Base-by-base conservation (phyloP, 2,797 vertebrate genomes). In the Lacerta bilineata region DNA sequence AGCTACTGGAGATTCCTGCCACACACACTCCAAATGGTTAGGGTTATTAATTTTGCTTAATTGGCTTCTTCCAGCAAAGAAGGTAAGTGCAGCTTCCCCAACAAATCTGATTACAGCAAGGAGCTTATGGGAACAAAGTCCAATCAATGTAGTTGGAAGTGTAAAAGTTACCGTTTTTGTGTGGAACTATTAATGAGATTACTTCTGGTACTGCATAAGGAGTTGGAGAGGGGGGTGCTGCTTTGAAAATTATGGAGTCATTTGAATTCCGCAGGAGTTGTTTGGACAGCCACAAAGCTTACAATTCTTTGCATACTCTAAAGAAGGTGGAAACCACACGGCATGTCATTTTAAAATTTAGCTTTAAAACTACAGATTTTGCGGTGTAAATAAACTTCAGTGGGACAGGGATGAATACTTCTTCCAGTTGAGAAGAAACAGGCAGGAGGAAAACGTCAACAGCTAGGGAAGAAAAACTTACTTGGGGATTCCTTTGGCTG, bases 401-500 rank as follows among this genome's bases (percentile, higher is more conserved):
- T 59, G 66, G 89, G 61, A 86, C 55, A 93, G 80, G 50, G 46
- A 87, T 50, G 61, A 94, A 85, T 87, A 9, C 87, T 71, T 43
- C 75, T 90, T 92, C 79, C 41, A 90, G 59, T 88, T 94, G 86
- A 96, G 50, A 94, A 94, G 85, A 90, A 95, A 41, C 77, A 95
- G 90, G 50, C 93, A 87, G 66, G 23, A 88, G 23, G n/a, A 85
- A 93, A 79, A 80, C 20, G 76, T 80, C 90, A 93, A 85, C 83
- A 91, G 25, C 78, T 25, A 0, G 81, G 77, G 95, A 74, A 93
- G 68, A 93, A 91, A 94, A 96, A 86, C 66, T 89, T 86, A 69
- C 93, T 90, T 93, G 91, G 92, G 89, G 87, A 93, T 93, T 94
- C 93, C 92, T 95, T 93, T 92, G 91, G 87, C 87, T 90, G 41